phyloP scores from a whole-genome alignment of 2,888 invertebrate species.

The Drosophila anomalata region DNA sequence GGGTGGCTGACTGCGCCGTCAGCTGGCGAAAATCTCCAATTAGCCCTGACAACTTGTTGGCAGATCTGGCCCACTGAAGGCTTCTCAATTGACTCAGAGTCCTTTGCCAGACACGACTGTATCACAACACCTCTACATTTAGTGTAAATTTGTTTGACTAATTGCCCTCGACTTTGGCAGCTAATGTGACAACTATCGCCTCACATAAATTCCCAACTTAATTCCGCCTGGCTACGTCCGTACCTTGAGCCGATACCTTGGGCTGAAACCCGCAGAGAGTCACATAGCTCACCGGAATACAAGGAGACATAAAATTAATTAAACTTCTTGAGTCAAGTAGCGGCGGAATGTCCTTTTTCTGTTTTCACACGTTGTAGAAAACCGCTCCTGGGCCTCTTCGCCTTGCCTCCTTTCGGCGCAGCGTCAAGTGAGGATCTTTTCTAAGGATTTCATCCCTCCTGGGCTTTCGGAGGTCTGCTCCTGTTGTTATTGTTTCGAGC shows the following conservation, averaged over 20 bases:
- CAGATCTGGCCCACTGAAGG: slow-evolving; percentile 15
- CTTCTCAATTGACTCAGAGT: background rate
- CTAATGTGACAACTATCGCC: slow-evolving; percentile 21
- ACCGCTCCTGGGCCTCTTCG: slow-evolving; percentile 25
- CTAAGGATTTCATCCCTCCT: slow-evolving; percentile 62
- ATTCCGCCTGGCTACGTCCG: slow-evolving; percentile 57
- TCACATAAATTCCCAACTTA: slow-evolving; percentile 68
- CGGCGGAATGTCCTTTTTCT: slow-evolving; percentile 61
- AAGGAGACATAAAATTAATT: slow-evolving; percentile 73
- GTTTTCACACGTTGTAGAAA: slow-evolving; percentile 72
- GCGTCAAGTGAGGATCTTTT: slow-evolving; percentile 79
- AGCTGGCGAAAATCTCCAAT: slow-evolving; percentile 46
- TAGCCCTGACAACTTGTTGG: slow-evolving; percentile 45
- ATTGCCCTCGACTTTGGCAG: slow-evolving; percentile 45
- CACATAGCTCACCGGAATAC: slow-evolving; percentile 67
- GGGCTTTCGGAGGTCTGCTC: slow-evolving; percentile 33
- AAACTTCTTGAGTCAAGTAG: slow-evolving; percentile 68
- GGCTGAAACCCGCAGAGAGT: slow-evolving; percentile 64
- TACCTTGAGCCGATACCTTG: slow-evolving; percentile 36
- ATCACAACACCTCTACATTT: slow-evolving; percentile 34
- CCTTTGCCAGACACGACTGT: background rate
- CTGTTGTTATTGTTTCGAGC: slow-evolving; percentile 68
- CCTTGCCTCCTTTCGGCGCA: slow-evolving; percentile 39
- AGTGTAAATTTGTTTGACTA: slow-evolving; percentile 63
- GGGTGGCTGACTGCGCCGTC: slow-evolving; percentile 40